These are phyloP conservation scores for Boleophthalmus pectinirostris DNA, from an alignment of 2,113 vertebrate genomes.

Conservation along the genomic window DNA sequence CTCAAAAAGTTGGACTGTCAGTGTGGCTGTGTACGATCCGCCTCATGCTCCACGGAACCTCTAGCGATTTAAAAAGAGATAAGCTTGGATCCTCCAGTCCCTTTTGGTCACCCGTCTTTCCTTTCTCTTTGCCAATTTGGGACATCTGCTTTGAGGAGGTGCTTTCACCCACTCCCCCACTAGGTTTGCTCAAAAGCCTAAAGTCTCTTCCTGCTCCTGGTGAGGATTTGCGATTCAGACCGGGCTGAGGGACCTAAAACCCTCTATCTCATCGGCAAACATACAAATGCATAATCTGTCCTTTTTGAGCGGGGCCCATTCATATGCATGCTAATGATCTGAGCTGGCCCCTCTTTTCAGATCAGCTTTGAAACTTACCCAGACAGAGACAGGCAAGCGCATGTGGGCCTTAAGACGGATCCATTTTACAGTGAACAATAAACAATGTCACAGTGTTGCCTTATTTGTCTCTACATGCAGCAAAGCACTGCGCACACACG, in stretches of 20 bases:
- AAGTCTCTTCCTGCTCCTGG: constrained; percentile 53
- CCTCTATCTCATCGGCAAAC: constrained; percentile 79
- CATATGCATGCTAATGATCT: constrained; percentile 70
- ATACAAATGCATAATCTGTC: constrained; percentile 79
- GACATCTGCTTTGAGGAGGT: constrained; percentile 66
- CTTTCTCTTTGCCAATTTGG: constrained; percentile 51
- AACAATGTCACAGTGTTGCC: constrained; percentile 36
- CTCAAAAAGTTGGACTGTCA: constrained; percentile 57
- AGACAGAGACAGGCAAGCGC: constrained; percentile 41
- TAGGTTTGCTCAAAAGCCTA: constrained; percentile 60
- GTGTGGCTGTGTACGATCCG: constrained; percentile 29
- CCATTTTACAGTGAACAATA: constrained; percentile 33
- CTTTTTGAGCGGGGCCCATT: constrained; percentile 65
- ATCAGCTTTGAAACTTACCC: constrained; percentile 55
- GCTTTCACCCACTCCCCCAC: constrained; percentile 26
- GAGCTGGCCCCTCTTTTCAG: constrained; percentile 56
- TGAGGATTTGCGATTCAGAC: constrained; percentile 72
- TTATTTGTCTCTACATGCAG: constrained; percentile 36
- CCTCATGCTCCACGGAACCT: constrained; percentile 45
- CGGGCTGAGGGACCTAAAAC: constrained; percentile 63
- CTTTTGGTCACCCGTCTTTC: constrained; percentile 51
- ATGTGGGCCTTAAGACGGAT: constrained; percentile 31
- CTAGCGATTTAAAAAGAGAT: constrained; percentile 48
- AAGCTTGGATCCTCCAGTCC: constrained; percentile 46
- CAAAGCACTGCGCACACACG: constrained; percentile 8